These are phyloP conservation scores for Thoracochromis brauschi DNA, from an alignment of 2,113 vertebrate genomes.

Conservation along the genomic window DNA sequence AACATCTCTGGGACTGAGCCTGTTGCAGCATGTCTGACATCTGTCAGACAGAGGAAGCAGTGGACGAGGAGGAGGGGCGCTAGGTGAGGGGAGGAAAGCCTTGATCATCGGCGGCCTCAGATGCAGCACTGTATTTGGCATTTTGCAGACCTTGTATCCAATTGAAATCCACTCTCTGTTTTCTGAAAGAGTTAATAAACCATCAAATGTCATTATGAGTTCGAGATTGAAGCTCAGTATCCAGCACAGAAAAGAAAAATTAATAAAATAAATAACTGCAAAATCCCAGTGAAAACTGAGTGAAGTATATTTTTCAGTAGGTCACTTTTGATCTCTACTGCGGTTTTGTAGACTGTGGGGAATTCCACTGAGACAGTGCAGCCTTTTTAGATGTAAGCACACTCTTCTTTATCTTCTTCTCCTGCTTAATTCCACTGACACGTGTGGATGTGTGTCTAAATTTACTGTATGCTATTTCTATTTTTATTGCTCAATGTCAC, in stretches of 20 bases:
- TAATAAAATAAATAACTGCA: neutral
- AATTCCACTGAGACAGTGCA: slow-evolving; percentile 39
- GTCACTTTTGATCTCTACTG: slow-evolving; percentile 11
- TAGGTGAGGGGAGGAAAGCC: neutral
- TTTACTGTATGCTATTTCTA: neutral
- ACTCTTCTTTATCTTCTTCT: neutral
- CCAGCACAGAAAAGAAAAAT: neutral
- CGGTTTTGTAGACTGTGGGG: slow-evolving; percentile 1
- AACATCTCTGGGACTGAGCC: slow-evolving; percentile 28
- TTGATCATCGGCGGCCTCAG: slow-evolving; percentile 1
- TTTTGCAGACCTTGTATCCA: neutral
- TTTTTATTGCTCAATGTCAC: neutral
- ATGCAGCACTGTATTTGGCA: neutral
- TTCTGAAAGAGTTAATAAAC: neutral
- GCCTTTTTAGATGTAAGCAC: neutral
- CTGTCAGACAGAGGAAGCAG: slow-evolving; percentile 22
- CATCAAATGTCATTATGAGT: neutral
- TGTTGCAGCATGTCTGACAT: slow-evolving; percentile 48
- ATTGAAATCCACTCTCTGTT: neutral
- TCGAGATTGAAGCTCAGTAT: neutral
- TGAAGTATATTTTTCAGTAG: neutral
- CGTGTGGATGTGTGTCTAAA: neutral
- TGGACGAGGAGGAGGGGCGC: neutral
- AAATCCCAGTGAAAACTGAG: neutral
- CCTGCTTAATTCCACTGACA: neutral